Conservation (phyloP, 1,140 invertebrate species). For the Neodiprion pinetum region DNA sequence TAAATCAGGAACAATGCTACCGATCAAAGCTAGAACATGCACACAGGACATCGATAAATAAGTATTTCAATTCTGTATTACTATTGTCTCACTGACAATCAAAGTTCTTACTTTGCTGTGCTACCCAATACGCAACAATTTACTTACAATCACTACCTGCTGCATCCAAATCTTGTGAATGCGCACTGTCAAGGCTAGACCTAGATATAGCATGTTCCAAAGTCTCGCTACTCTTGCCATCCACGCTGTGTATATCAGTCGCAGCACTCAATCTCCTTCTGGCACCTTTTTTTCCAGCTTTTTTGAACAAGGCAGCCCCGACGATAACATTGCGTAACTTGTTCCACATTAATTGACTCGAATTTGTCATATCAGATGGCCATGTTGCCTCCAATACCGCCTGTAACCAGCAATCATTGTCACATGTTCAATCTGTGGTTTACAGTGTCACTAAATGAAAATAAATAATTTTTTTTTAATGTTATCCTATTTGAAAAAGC, state of each 20-base stretch:
- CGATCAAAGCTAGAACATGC: constrained; percentile 48
- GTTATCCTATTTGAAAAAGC: background rate
- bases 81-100: background rate
- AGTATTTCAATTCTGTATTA: background rate
- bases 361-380: constrained; percentile 86
- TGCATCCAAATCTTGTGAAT: constrained; percentile 58
- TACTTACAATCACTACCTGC: constrained; percentile 53
- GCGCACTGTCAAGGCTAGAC: constrained; percentile 57
- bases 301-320: constrained; percentile 86
- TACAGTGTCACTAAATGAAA: constrained; percentile 9
- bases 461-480: constrained; percentile 14
- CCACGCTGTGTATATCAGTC: constrained; percentile 46
- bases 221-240: constrained; percentile 46
- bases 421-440: background rate
- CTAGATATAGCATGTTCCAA: constrained; percentile 56
- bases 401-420: constrained; percentile 17
- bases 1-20: constrained; percentile 58
- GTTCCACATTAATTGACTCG: constrained; percentile 88
- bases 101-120: too few relatives aligned
- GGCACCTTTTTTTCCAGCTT: constrained; percentile 70
- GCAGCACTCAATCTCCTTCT: constrained; percentile 57
- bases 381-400: constrained; percentile 93
- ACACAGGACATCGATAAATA: background rate
- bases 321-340: constrained; percentile 92
- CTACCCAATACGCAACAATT: constrained; percentile 11